Conservation (phyloP, 1,140 invertebrate species). For the Parasteatoda tepidariorum region DNA sequence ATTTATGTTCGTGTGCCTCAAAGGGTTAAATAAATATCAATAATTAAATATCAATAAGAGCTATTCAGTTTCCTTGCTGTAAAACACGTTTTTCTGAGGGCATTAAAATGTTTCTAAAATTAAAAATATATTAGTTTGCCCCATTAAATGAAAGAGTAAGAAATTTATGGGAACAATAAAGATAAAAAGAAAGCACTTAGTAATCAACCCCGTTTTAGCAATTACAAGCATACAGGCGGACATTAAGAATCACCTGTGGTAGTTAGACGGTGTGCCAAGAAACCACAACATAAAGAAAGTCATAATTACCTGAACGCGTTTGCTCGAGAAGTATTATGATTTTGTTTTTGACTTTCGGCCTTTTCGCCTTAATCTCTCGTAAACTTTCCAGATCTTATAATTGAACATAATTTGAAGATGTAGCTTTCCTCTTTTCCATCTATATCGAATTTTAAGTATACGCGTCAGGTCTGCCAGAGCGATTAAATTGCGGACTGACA, state of each 20-base stretch:
- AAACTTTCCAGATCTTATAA: slow-evolving; percentile 23
- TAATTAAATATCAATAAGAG: too few species aligned
- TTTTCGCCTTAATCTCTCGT: slow-evolving; percentile 9
- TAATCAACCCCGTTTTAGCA: slow-evolving; percentile 17
- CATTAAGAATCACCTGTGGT: slow-evolving; percentile 25
- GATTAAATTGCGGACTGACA: slow-evolving; percentile 23
- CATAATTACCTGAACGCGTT: slow-evolving; percentile 17
- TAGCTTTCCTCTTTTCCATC: neutral
- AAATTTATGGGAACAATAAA: neutral
- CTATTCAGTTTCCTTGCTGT: too few species aligned
- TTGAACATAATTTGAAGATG: slow-evolving; percentile 22
- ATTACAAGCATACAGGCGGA: neutral
- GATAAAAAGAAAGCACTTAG: neutral
- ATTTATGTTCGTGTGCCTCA: too few species aligned
- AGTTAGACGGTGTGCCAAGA: neutral
- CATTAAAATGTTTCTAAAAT: neutral
- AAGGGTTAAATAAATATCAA: too few species aligned
- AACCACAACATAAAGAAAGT: slow-evolving; percentile 18
- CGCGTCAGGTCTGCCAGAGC: neutral
- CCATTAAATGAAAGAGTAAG: neutral
- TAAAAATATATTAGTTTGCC: neutral
- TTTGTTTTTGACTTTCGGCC: neutral
- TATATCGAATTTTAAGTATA: slow-evolving; percentile 26
- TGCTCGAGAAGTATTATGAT: slow-evolving; percentile 3
- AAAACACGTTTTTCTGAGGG: too few species aligned